Percentiles rank a stretch among this genome's conserved stretches.
These are phyloP conservation scores for Halichoeres trimaculatus DNA, from an alignment of 2,113 vertebrate species.

Conservation along the genomic window DNA sequence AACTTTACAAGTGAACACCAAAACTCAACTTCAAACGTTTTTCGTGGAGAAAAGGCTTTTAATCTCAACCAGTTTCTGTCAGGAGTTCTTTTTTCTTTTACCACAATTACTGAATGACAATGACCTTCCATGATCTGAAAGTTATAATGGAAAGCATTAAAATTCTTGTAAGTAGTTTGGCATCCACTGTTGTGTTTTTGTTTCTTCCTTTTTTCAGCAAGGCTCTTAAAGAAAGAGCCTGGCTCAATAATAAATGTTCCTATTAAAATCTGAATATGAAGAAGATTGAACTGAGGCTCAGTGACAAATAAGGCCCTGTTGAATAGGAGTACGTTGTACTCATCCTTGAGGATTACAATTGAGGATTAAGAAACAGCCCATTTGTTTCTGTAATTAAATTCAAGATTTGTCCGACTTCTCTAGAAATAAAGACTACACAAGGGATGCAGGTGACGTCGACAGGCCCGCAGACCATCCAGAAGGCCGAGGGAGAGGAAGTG, in stretches of 20 bases:
- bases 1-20: too few species aligned
- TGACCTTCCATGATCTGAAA: conserved; percentile 1
- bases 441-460: conserved; percentile 74
- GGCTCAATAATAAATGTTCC: conserved; percentile 9
- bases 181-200: not conserved
- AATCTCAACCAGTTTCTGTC: not conserved
- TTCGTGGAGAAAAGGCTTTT: not conserved
- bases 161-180: not conserved
- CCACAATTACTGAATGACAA: not conserved
- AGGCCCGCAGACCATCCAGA: conserved; percentile 79
- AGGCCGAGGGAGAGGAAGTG: conserved; percentile 84
- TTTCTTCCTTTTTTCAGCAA: not conserved
- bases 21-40: not conserved
- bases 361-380: not conserved
- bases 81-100: too few species aligned
- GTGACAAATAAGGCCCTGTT: not conserved
- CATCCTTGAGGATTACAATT: conserved; percentile 11
- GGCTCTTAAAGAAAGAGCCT: conserved; percentile 7
- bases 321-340: not conserved
- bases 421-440: conserved; percentile 29
- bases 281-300: not conserved
- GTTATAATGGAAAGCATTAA: not conserved
- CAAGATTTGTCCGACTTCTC: conserved; percentile 16
- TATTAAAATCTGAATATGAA: conserved; percentile 2
- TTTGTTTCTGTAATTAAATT: conserved; percentile 9